These are phyloP conservation scores for Cyrtodaria siliqua DNA, from an alignment of 2,888 invertebrate species.

Conservation along the genomic window DNA sequence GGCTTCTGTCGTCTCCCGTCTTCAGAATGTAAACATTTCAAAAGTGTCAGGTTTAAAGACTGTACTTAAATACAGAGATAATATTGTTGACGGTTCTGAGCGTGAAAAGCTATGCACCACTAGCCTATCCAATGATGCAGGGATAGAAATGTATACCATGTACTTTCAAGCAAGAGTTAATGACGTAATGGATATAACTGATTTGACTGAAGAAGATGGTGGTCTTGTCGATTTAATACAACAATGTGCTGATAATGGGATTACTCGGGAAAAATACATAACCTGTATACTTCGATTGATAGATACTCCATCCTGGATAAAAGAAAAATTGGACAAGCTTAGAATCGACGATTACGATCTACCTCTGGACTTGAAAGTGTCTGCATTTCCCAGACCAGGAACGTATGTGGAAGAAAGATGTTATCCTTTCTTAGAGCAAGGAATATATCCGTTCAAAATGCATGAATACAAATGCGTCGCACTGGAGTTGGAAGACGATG, in stretches of 20 bases:
- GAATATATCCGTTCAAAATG: slow-evolving; percentile 36
- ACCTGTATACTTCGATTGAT: neutral
- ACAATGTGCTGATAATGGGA: neutral
- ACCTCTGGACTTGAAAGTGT: neutral
- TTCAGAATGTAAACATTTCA: neutral
- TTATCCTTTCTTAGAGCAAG: slow-evolving; percentile 54
- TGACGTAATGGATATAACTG: neutral
- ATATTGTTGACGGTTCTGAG: slow-evolving; percentile 8
- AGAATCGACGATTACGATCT: slow-evolving; percentile 11
- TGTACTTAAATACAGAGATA: too few relatives aligned
- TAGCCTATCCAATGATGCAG: neutral
- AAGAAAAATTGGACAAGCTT: slow-evolving; percentile 15
- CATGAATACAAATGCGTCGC: slow-evolving; percentile 51
- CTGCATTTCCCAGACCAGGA: slow-evolving; percentile 50
- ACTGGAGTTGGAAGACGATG: slow-evolving; percentile 33
- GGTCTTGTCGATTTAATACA: neutral
- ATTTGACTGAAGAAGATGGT: neutral
- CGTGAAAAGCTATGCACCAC: neutral
- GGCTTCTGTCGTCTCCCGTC: neutral
- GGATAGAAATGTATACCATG: neutral
- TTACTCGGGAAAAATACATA: neutral
- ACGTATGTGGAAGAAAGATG: slow-evolving; percentile 48
- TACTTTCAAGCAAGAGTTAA: neutral
- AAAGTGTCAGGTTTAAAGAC: neutral
- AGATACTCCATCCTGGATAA: neutral